phyloP scores from a whole-genome alignment of 2,113 vertebrate genomes.

The Calonectris borealis region DNA sequence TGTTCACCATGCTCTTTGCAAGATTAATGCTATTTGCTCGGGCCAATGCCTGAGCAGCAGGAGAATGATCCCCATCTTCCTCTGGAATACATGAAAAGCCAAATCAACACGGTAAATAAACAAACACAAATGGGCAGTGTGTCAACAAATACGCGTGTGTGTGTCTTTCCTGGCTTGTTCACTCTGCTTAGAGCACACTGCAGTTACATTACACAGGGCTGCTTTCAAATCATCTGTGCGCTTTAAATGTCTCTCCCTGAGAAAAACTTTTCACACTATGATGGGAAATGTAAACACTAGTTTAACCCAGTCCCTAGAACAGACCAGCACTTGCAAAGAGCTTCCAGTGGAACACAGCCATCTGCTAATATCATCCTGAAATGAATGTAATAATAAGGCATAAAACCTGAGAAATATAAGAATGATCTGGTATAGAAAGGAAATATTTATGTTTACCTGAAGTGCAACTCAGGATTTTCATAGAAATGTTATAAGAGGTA shows the following conservation, averaged over 20 bases:
- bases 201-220: neutral
- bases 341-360: neutral
- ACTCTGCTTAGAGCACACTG: neutral
- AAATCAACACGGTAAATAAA: neutral
- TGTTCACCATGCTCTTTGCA: slow-evolving; percentile 75
- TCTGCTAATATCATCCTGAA: neutral
- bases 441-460: neutral
- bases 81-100: slow-evolving; percentile 61
- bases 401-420: neutral
- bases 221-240: neutral
- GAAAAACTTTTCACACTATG: neutral
- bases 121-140: neutral
- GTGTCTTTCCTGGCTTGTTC: neutral
- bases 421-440: neutral
- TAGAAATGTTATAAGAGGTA: neutral
- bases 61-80: slow-evolving; percentile 20
- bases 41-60: slow-evolving; percentile 28
- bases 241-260: neutral
- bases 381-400: neutral
- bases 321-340: neutral
- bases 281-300: neutral
- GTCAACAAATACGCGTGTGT: neutral
- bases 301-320: neutral
- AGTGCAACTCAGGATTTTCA: neutral
- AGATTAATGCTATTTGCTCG: slow-evolving; percentile 42